Evolutionary conservation across 2,888 invertebrate genomes (phyloP), one percentile per base, ranked within the genome.

Genomic region (Sympetrum striolatum): DNA sequence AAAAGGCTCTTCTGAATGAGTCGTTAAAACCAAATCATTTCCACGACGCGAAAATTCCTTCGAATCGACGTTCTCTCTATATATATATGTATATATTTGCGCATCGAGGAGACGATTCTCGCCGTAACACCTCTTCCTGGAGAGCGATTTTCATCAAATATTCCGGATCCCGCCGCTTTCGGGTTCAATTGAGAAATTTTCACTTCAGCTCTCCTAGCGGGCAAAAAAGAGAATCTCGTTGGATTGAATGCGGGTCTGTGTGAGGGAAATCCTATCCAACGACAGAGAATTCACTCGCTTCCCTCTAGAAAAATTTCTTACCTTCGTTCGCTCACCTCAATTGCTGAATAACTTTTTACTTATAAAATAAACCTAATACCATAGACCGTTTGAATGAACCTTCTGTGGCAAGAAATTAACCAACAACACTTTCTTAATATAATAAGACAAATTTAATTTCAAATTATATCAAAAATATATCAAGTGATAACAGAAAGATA

Each of bases 161-260:
- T 82, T 58, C 25, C 53, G 53, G 25, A 53, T 48, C n/a, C 81
- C 22, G 81, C 81, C 81, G 53, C 31, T 53, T 25, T 53, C 81
- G 15, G 18, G 53, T 82, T 82, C 82, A 58, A 58, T 82, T 82
- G 82, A 53, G 82, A 58, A 58, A 82, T 58, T 82, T 82, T 58
- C 81, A 53, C 81, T 48, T 53, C 81, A 48, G 44, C 44, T 44
- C 48, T 48, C 25, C 15, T 2, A 39, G n/a, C n/a, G n/a, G n/a
- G n/a, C n/a, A n/a, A 35, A 80, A n/a, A 25, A 48, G 81, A 44
- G 44, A 44, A 6, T 44, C 44, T 44, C 44, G 48, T 44, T 12
- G 81, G 53, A 53, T 37, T 39, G 81, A n/a, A 39, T 15, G 12
- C 39, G n/a, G 0, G 81, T 18, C 39, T 0, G 53, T 48, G 82